Conservation (phyloP, 2,888 invertebrate genomes). For the Galeopsomyia nigrocyanea region DNA sequence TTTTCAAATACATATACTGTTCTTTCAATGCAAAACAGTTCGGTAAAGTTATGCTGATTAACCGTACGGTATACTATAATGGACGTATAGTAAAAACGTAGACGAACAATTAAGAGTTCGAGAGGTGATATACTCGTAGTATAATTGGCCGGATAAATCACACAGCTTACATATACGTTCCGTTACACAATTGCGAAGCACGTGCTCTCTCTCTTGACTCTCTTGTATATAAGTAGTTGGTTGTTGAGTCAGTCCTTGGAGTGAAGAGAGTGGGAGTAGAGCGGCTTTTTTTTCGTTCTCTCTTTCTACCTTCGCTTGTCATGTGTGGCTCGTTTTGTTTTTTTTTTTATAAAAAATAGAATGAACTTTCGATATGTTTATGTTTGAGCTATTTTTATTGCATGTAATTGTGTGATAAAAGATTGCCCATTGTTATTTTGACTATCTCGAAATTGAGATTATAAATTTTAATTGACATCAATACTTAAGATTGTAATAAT, state of each 20-base stretch:
- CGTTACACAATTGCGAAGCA: slow-evolving; percentile 33
- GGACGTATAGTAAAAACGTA: background rate
- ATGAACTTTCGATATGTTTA: background rate
- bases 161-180: background rate
- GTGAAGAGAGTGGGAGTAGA: background rate
- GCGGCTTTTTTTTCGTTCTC: background rate
- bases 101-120: background rate
- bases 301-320: background rate
- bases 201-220: slow-evolving; percentile 21
- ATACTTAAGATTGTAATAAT: no score
- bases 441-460: no score
- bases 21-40: no score
- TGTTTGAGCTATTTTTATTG: slow-evolving; percentile 12
- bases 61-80: slow-evolving; percentile 3
- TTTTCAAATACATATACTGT: background rate
- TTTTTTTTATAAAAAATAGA: background rate
- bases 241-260: background rate
- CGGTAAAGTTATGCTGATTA: no score
- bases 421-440: no score
- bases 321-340: background rate
- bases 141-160: slow-evolving; percentile 41
- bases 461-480: no score
- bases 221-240: slow-evolving; percentile 1
- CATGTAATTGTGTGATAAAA: no score
- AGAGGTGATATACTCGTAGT: slow-evolving; percentile 23